Conservation (phyloP, 2,113 vertebrate genomes). For the Cynoglossus semilaevis region DNA sequence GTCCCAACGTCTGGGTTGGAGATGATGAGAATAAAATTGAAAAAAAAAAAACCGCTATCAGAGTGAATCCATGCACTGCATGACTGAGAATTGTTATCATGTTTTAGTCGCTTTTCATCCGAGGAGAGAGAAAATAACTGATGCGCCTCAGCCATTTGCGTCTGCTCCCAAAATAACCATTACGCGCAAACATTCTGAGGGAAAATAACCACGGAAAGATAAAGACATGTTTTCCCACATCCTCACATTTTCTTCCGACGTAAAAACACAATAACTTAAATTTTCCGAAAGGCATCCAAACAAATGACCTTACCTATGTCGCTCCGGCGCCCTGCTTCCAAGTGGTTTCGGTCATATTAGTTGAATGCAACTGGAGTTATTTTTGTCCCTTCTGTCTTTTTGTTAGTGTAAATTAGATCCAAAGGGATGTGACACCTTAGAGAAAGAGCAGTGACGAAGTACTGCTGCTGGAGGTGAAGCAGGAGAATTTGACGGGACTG, state of each 20-base stretch:
- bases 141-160: constrained; percentile 50
- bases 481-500: constrained; percentile 47
- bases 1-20: too few species aligned
- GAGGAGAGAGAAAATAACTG: constrained; percentile 2
- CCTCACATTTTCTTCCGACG: background rate
- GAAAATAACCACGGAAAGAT: background rate
- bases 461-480: constrained; percentile 18
- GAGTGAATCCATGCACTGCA: too few species aligned
- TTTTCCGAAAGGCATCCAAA: background rate
- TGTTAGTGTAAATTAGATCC: constrained; percentile 17
- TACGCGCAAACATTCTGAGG: constrained; percentile 31
- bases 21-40: background rate
- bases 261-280: background rate
- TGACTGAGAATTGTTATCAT: too few species aligned
- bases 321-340: constrained; percentile 27
- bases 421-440: constrained; percentile 13
- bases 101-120: background rate
- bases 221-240: background rate
- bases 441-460: constrained; percentile 22
- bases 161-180: constrained; percentile 32
- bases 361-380: constrained; percentile 3
- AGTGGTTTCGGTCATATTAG: constrained; percentile 41
- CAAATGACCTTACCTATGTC: constrained; percentile 47
- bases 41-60: too few species aligned
- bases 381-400: background rate